phyloP scores from a whole-genome alignment of 92 coral and sea anemone species.

The Diadumene lineata region DNA sequence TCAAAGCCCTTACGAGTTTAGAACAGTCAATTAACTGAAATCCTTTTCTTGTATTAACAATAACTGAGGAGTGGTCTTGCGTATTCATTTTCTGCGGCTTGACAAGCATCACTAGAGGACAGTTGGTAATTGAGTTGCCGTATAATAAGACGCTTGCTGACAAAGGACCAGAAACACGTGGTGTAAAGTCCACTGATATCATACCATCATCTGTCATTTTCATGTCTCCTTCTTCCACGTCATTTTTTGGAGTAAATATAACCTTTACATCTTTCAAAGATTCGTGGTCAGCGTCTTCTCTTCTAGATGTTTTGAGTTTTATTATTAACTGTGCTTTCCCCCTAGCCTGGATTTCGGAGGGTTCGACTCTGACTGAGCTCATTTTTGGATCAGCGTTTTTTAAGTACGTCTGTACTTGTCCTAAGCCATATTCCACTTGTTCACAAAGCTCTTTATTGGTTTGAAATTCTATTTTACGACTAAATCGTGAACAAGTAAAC shows the following conservation, averaged over 20 bases:
- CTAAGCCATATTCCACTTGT: slow-evolving; percentile 8
- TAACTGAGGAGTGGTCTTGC: no score
- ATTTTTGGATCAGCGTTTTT: background rate
- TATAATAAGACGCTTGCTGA: slow-evolving; percentile 23
- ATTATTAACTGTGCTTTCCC: slow-evolving; percentile 4
- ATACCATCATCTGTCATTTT: slow-evolving; percentile 9
- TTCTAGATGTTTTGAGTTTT: background rate
- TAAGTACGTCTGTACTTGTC: background rate
- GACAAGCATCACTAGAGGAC: slow-evolving; percentile 27
- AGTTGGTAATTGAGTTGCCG: slow-evolving; percentile 13
- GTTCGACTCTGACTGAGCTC: background rate
- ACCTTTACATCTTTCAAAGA: slow-evolving; percentile 6
- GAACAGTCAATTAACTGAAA: no score
- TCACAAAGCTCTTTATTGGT: no score
- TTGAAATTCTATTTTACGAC: background rate
- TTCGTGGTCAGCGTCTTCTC: background rate
- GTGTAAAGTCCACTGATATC: slow-evolving; percentile 15
- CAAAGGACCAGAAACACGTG: slow-evolving; percentile 22
- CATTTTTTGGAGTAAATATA: slow-evolving; percentile 11
- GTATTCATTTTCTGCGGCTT: slow-evolving; percentile 28
- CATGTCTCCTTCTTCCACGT: slow-evolving; percentile 12
- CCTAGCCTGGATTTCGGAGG: background rate
- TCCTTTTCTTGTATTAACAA: no score
- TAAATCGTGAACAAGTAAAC: background rate
- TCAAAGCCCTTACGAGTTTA: no score